phyloP scores from a whole-genome alignment of 2,797 vertebrate genomes.

The Morus bassanus region DNA sequence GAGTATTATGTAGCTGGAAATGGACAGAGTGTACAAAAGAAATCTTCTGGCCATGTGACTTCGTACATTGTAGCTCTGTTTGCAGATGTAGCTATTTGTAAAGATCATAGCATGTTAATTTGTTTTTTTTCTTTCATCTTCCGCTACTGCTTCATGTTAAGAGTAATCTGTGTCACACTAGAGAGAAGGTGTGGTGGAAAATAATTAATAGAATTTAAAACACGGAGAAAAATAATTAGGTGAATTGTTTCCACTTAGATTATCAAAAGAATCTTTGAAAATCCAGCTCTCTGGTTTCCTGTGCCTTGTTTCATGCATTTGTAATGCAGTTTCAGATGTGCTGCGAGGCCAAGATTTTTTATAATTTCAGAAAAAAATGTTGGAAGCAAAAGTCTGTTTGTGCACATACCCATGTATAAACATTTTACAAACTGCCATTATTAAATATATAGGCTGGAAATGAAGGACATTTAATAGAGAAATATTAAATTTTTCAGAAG shows the following conservation, averaged over 20 bases:
- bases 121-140: background rate
- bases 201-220: conserved; percentile 8
- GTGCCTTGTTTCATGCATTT: background rate
- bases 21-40: background rate
- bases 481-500: background rate
- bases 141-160: background rate
- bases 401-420: background rate
- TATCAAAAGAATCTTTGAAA: conserved; percentile 21
- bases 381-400: background rate
- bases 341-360: background rate
- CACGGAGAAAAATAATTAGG: background rate
- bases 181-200: background rate
- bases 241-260: background rate
- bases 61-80: background rate
- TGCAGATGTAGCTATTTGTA: background rate
- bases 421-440: background rate
- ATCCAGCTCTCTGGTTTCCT: background rate
- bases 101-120: background rate
- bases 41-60: background rate
- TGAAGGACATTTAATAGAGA: background rate
- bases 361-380: background rate
- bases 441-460: background rate
- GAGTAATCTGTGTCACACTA: background rate
- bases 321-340: background rate
- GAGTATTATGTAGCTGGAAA: background rate